These are phyloP conservation scores for Phataginus tricuspis DNA, from an alignment of 2,797 vertebrate genomes.

Conservation along the genomic window DNA sequence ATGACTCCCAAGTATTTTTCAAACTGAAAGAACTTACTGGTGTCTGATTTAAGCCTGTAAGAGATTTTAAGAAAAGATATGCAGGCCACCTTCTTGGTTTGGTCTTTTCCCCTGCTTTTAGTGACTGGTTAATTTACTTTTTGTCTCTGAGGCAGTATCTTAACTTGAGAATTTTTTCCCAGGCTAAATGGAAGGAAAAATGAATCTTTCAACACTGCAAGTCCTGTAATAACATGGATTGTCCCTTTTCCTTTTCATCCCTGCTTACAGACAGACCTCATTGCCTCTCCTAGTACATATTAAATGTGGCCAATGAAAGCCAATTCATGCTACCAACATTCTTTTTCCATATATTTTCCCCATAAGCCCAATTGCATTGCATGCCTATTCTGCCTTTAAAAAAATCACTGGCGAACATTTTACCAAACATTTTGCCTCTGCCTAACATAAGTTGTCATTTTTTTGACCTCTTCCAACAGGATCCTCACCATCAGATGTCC, in stretches of 20 bases:
- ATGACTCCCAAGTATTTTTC: not conserved
- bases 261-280: not conserved
- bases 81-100: not conserved
- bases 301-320: not conserved
- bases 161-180: conserved; percentile 5
- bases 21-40: not conserved
- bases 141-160: not conserved
- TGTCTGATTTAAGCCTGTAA: not conserved
- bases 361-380: not conserved
- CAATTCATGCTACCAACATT: not conserved
- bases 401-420: not conserved
- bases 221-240: not conserved
- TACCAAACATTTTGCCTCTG: not conserved
- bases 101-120: not conserved
- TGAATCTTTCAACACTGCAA: not conserved
- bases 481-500: not conserved
- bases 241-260: not conserved
- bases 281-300: not conserved
- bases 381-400: not conserved
- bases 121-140: not conserved
- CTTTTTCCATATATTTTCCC: not conserved
- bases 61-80: not conserved
- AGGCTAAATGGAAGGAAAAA: not conserved
- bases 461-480: not conserved
- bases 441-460: not conserved